Conservation (phyloP, 2,797 vertebrate genomes). For the Thamnophis elegans region DNA sequence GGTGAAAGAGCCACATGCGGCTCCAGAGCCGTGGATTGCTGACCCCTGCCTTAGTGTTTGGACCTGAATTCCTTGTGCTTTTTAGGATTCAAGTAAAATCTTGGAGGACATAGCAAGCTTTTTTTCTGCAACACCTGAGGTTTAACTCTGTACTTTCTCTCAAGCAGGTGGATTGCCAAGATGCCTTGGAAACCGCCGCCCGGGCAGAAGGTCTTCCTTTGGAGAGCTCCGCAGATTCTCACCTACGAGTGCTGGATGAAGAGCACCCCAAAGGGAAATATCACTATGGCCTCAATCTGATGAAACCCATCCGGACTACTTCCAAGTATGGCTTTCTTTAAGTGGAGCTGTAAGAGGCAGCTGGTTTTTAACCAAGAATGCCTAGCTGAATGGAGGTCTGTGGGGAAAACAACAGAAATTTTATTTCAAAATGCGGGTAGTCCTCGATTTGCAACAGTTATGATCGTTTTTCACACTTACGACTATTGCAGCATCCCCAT, state of each 20-base stretch:
- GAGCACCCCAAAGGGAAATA: slow-evolving; percentile 82
- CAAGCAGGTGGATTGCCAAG: slow-evolving; percentile 75
- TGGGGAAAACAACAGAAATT: neutral
- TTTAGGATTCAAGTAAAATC: neutral
- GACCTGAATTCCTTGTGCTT: neutral
- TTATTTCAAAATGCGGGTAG: neutral
- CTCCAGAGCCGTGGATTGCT: too few relatives aligned
- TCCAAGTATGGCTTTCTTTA: slow-evolving; percentile 79
- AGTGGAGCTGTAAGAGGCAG: neutral
- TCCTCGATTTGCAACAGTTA: neutral
- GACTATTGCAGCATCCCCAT: neutral
- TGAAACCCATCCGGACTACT: slow-evolving; percentile 87
- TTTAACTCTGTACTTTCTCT: slow-evolving; percentile 26
- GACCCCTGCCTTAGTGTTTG: neutral
- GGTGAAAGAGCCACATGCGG: too few relatives aligned
- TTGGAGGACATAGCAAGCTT: neutral
- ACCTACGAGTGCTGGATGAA: slow-evolving; percentile 79
- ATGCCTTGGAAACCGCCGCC: slow-evolving; percentile 85
- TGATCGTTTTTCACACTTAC: neutral
- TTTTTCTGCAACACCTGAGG: slow-evolving; percentile 19
- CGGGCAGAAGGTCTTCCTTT: slow-evolving; percentile 83
- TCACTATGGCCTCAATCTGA: slow-evolving; percentile 78
- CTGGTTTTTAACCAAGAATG: neutral
- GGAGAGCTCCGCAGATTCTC: slow-evolving; percentile 74
- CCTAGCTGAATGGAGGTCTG: slow-evolving; percentile 13